Conservation (phyloP, 2,797 vertebrate species). For the Clamator glandarius region DNA sequence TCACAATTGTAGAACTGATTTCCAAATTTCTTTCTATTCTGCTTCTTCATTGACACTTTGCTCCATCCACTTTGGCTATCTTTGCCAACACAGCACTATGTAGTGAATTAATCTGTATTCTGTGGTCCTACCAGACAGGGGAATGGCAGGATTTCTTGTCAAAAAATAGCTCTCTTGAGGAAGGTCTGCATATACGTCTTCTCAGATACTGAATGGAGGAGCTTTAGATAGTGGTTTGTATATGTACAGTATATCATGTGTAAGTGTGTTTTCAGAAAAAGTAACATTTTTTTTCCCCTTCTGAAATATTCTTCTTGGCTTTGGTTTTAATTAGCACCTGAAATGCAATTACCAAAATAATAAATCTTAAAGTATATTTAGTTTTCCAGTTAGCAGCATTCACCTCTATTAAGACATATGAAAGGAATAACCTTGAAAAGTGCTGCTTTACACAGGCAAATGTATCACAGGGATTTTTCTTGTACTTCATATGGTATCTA, state of each 20-base stretch:
- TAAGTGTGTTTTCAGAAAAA: background rate
- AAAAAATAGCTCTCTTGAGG: background rate
- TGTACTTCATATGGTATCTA: constrained; percentile 25
- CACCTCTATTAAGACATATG: constrained; percentile 60
- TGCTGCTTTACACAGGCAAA: constrained; percentile 14
- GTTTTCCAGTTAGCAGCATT: constrained; percentile 59
- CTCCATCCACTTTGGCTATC: background rate
- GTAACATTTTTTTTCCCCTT: background rate
- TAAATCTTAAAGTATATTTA: constrained; percentile 53
- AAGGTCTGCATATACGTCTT: background rate
- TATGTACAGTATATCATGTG: background rate
- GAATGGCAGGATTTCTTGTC: background rate
- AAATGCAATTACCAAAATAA: constrained; percentile 62
- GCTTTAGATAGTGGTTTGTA: background rate
- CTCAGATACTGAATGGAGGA: background rate
- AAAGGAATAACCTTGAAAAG: constrained; percentile 65
- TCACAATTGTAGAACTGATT: background rate
- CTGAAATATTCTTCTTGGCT: constrained; percentile 50
- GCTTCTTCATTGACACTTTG: background rate
- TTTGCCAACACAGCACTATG: background rate
- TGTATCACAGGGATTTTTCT: constrained; percentile 22
- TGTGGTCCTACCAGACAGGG: background rate
- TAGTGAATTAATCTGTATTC: background rate
- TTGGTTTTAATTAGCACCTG: constrained; percentile 52
- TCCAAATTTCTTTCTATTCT: background rate